phyloP scores from a whole-genome alignment of 2,888 invertebrate genomes.

The Drosophila gaucha region DNA sequence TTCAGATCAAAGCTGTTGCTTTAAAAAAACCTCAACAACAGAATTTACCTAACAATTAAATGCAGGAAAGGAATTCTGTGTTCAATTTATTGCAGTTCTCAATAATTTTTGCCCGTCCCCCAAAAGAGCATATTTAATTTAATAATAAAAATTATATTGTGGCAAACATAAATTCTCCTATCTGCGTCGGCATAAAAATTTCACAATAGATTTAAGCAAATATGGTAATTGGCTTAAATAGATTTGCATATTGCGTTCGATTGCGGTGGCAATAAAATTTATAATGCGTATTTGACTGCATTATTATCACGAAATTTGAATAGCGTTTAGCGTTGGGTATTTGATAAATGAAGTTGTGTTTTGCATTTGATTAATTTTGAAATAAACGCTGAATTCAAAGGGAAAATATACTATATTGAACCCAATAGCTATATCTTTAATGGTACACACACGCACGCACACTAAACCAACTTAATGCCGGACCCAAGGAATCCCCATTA shows the following conservation, averaged over 20 bases:
- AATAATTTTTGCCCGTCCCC: too few relatives aligned
- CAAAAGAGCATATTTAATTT: background rate
- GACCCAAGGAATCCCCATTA: conserved; percentile 16
- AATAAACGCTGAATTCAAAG: conserved; percentile 1
- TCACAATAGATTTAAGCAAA: background rate
- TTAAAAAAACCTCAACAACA: too few relatives aligned
- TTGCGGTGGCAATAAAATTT: conserved; percentile 4
- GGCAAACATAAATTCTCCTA: background rate
- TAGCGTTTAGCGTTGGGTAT: background rate
- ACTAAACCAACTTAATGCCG: conserved; percentile 23
- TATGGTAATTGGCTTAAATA: background rate
- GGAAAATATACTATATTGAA: background rate
- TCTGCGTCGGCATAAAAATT: background rate
- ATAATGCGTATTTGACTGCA: background rate
- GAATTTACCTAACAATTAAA: too few relatives aligned
- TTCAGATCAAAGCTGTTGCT: too few relatives aligned
- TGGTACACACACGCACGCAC: background rate
- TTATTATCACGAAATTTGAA: background rate
- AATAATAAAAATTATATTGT: background rate
- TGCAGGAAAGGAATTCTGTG: too few relatives aligned
- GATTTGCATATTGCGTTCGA: background rate
- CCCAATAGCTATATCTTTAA: background rate
- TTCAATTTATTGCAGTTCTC: background rate
- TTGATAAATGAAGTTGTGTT: background rate
- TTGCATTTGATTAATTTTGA: background rate